Percentiles rank a stretch among this genome's conserved stretches.
phyloP scores from a whole-genome alignment of 2,797 vertebrate genomes.

The Anomalospiza imberbis region DNA sequence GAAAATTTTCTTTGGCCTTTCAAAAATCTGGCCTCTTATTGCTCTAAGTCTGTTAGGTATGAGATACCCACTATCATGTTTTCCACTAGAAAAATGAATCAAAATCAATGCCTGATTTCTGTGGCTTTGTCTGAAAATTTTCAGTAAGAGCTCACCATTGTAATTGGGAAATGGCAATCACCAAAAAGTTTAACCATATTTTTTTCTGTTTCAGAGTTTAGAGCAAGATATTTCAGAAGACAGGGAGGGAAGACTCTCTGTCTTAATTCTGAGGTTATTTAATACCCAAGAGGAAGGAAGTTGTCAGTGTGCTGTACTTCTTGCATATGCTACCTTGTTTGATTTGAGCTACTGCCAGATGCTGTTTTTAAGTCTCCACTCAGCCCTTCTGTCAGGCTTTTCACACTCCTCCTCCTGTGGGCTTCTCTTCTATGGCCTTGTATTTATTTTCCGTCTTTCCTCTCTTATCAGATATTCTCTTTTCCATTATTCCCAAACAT shows the following conservation, averaged over 20 bases:
- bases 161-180: neutral
- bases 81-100: neutral
- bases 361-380: conserved; percentile 40
- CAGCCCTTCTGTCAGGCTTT: conserved; percentile 41
- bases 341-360: conserved; percentile 45
- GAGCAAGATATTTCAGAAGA: neutral
- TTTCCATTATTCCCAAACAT: neutral
- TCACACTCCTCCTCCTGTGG: neutral
- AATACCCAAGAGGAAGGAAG: conserved; percentile 17
- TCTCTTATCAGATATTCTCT: neutral
- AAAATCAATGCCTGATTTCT: neutral
- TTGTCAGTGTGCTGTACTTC: neutral
- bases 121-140: neutral
- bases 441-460: conserved; percentile 14
- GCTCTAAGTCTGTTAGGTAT: neutral
- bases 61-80: neutral
- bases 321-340: conserved; percentile 48
- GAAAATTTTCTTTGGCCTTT: neutral
- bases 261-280: neutral
- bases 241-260: neutral
- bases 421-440: neutral
- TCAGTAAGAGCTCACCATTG: neutral
- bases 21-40: neutral
- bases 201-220: neutral
- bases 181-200: neutral